These are phyloP conservation scores for Tetheella fluctuosa DNA, from an alignment of 2,888 invertebrate genomes.

Conservation along the genomic window DNA sequence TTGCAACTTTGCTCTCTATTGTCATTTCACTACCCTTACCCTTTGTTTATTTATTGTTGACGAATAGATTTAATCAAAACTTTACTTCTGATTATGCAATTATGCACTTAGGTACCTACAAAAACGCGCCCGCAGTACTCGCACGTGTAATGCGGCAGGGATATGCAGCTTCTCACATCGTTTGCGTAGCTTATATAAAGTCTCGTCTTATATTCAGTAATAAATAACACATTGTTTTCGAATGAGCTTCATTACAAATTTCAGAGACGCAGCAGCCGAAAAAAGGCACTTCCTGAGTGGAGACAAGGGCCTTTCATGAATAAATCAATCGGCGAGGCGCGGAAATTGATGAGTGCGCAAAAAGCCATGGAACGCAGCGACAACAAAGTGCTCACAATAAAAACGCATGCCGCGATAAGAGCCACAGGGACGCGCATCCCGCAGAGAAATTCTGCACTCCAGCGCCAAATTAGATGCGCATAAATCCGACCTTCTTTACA, in stretches of 20 bases:
- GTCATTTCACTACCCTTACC: conserved; percentile 69
- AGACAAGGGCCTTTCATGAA: conserved; percentile 78
- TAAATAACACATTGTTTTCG: conserved; percentile 81
- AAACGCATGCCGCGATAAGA: conserved; percentile 72
- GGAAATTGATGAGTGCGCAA: conserved; percentile 82
- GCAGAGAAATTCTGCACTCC: conserved; percentile 56
- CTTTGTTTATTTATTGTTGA: conserved; percentile 60
- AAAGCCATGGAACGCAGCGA: conserved; percentile 74
- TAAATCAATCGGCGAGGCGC: conserved; percentile 81
- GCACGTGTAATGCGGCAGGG: conserved; percentile 1
- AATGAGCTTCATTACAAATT: conserved; percentile 81
- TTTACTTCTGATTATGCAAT: conserved; percentile 15
- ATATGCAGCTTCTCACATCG: conserved; percentile 10
- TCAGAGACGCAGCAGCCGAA: conserved; percentile 69
- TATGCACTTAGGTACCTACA: not conserved
- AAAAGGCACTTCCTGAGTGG: conserved; percentile 81
- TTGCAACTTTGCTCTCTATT: conserved; percentile 75
- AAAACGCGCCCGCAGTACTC: not conserved
- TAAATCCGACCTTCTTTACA: conserved; percentile 56
- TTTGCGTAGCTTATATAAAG: conserved; percentile 1
- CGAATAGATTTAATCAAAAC: conserved; percentile 37
- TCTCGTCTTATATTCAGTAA: conserved; percentile 51
- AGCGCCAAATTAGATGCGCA: conserved; percentile 79
- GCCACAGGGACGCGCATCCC: conserved; percentile 49
- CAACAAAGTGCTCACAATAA: conserved; percentile 80